These are phyloP conservation scores for Cyprinodon variegatus DNA, from an alignment of 2,113 vertebrate species.

Conservation along the genomic window DNA sequence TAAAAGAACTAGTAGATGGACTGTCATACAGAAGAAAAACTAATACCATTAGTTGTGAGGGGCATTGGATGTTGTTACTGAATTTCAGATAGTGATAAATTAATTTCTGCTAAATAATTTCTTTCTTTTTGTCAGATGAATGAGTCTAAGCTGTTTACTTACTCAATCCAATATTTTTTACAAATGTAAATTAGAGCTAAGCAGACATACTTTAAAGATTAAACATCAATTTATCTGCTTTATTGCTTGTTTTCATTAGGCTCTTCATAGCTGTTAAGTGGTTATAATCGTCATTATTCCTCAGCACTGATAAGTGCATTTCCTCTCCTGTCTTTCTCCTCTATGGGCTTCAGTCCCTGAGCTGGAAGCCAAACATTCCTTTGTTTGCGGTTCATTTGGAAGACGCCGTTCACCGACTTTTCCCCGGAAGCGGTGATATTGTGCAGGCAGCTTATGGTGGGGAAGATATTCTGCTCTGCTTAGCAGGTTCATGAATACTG, in stretches of 20 bases:
- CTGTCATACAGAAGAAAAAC: background rate
- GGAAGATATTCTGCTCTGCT: slow-evolving; percentile 70
- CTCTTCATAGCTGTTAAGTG: slow-evolving; percentile 37
- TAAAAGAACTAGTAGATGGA: background rate
- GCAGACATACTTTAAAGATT: slow-evolving; percentile 62
- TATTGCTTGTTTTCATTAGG: slow-evolving; percentile 43
- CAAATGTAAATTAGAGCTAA: slow-evolving; percentile 37
- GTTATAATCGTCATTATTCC: slow-evolving; percentile 58
- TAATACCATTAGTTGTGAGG: background rate
- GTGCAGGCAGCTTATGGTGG: slow-evolving; percentile 64
- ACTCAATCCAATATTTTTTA: background rate
- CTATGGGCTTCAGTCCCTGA: slow-evolving; percentile 51
- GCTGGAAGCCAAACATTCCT: slow-evolving; percentile 61
- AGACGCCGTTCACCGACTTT: slow-evolving; percentile 56
- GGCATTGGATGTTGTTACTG: no score
- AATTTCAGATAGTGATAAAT: no score
- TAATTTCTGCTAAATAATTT: background rate
- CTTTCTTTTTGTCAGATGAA: background rate
- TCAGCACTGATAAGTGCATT: slow-evolving; percentile 42
- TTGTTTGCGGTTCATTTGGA: slow-evolving; percentile 70
- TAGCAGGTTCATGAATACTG: slow-evolving; percentile 75
- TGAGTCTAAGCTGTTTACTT: background rate
- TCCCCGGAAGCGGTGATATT: slow-evolving; percentile 66
- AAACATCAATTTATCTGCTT: slow-evolving; percentile 49
- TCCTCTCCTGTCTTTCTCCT: slow-evolving; percentile 41